Base-by-base conservation (phyloP, 2,113 vertebrate genomes). In the Protobothrops mucrosquamatus region DNA sequence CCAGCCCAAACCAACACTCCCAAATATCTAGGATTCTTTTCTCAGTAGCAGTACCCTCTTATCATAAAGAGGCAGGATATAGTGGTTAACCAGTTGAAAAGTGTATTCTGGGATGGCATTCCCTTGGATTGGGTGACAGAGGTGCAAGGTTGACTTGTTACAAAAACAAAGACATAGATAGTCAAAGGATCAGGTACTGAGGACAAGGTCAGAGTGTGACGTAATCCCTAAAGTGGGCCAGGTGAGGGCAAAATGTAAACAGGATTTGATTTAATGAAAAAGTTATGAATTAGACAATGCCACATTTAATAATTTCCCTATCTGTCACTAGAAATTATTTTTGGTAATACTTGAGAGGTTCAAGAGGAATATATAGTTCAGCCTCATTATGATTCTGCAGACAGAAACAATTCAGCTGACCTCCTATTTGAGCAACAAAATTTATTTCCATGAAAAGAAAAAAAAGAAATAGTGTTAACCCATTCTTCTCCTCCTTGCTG, bases 31-130 rank as follows among this genome's bases (percentile, higher is more conserved):
- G 89, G 6, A 23, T 92, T 55, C 0, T 89, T 91, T 23, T 88
- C 93, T 81, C 85, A 87, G 61, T 95, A 97, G 93, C 94, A 96
- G 94, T 95, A 95, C 95, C 96, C 95, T 92, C 26, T 95, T 94
- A 93, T 91, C n/a, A 4, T 92, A 94, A 95, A 94, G 59, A 90
- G 88, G 94, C n/a, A 85, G 89, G 85, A 92, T 96, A 46, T 20
- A 69, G 87, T 55, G 15, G 95, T 95, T 88, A 88, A 43, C 94
- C 29, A 20, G 39, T 69, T 94, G 57, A 93, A 93, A 22, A 12
- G 24, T 89, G 51, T 54, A 10, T 26, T 52, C 34, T 92, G 48
- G 46, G n/a, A 85, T 89, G 46, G 34, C 29, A 4, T 8, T 29
- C 43, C 24, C 57, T 14, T 14, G 0, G 48, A 1, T 14, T 22